Evolutionary conservation across 2,888 invertebrate species (phyloP).

Genomic region (Chamaedrilus cognettii): DNA sequence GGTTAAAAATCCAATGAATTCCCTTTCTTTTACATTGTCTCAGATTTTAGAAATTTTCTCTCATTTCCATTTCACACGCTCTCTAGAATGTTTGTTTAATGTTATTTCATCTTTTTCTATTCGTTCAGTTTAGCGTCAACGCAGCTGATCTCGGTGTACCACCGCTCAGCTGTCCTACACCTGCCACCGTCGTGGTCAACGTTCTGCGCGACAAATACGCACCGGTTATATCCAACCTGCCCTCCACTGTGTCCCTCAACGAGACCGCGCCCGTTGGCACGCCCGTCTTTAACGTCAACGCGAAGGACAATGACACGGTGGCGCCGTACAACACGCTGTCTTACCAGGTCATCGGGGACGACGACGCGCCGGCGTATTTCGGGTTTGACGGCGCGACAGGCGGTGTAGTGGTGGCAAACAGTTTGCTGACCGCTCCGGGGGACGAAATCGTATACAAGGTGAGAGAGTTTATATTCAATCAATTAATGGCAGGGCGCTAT

Average conservation of each 20-base stretch:
- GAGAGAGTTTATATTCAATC: no score
- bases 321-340: conserved; percentile 45
- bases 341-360: conserved; percentile 41
- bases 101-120: conserved; percentile 12
- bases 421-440: conserved; percentile 36
- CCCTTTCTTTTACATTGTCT: no score
- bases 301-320: conserved; percentile 26
- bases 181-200: conserved; percentile 44
- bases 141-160: conserved; percentile 45
- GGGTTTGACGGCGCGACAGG: conserved; percentile 35
- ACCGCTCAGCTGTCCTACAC: conserved; percentile 26
- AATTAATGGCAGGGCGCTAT: no score
- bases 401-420: conserved; percentile 34
- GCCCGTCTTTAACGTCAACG: conserved; percentile 28
- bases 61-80: no score
- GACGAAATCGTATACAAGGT: conserved; percentile 39
- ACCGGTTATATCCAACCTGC: conserved; percentile 44
- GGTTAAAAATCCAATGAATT: no score
- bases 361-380: conserved; percentile 43
- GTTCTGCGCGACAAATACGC: conserved; percentile 44
- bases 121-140: conserved; percentile 32
- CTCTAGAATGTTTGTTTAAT: no score
- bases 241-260: conserved; percentile 37
- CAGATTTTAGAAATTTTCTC: no score
- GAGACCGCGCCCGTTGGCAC: conserved; percentile 17